Evolutionary conservation across 1,140 invertebrate species (phyloP), one percentile per base, ranked within the genome.

Genomic region (Mercenaria mercenaria): DNA sequence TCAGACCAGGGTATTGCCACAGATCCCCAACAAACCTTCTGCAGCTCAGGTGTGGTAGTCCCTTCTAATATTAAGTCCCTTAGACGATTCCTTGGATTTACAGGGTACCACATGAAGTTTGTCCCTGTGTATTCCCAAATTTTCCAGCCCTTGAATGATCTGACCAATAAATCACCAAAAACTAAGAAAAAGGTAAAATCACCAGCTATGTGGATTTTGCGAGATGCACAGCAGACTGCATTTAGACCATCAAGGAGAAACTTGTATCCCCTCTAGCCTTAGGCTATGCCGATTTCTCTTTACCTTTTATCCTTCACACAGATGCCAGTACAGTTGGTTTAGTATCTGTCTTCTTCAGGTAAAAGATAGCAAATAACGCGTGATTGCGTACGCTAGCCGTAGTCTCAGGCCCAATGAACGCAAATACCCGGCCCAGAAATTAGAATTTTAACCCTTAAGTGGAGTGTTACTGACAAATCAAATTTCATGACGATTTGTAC

Each of bases 291-390:
- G n/a, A 85, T 34, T 84, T 37, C 20, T 26, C 1, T 6, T 50
- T 69, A n/a, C 50, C 83, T 15, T 85, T 85, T 50, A 67, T 72
- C 20, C 18, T 94, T 18, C 90, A 93, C 18, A 90, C 88, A 20
- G 92, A 93, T 88, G 91, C 91, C 0, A 92, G 91, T 74, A 50
- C 89, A 23, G 2, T 37, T 26, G 91, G 90, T 15, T 32, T 95
- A 10, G 93, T 92, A 26, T 92, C 92, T 91, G n/a, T n/a, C n/a
- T n/a, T n/a, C n/a, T n/a, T n/a, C n/a, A n/a, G n/a, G n/a, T n/a
- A n/a, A n/a, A n/a, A n/a, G 93, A 32, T 95, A 56, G 50, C 41
- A n/a, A 93, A 91, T 83, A 92, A 94, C 41, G 91, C 96, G 86
- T 94, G 94, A 72, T 84, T 18, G 67, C 69, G 90, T 92, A 89